Evolutionary conservation across 2,888 invertebrate genomes (phyloP), one percentile per base, ranked within the genome.

Genomic region (Taphrorychus bicolor): DNA sequence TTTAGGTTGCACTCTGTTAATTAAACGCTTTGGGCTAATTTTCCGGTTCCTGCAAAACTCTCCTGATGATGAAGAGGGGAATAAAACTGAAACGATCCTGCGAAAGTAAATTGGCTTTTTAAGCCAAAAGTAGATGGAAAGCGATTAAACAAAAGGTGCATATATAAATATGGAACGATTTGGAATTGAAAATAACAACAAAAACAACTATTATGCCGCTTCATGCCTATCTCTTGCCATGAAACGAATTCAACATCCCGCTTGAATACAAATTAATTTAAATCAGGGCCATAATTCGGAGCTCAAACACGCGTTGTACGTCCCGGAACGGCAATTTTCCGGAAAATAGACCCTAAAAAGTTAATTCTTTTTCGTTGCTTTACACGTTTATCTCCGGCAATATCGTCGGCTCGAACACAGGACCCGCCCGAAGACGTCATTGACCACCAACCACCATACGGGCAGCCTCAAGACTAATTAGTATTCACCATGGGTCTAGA

Each of bases 181-280:
- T n/a, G n/a, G n/a, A n/a, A n/a, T n/a, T n/a, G n/a, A n/a, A n/a
- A n/a, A n/a, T n/a, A n/a, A n/a, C n/a, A n/a, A n/a, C n/a, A n/a
- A n/a, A n/a, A n/a, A n/a, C n/a, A n/a, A n/a, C n/a, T n/a, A n/a
- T n/a, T n/a, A n/a, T n/a, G n/a, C n/a, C n/a, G n/a, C n/a, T n/a
- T n/a, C n/a, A n/a, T n/a, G n/a, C 32, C 32, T 11, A 32, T 32
- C 11, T 7, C 32, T 7, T 32, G 7, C 32, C 32, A 32, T 11
- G 32, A 32, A 32, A 32, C 45, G 14, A 45, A 45, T 17, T 16
- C 14, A 51, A 2, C 7, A 18, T 11, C 2, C 1, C 22, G 51
- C 21, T 18, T 22, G 64, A 64, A 51, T 58, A 64, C 64, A 53
- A 64, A 64, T 64, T 64, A 64, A 64, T 64, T 64, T 59, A 64